Base-by-base conservation (phyloP, 2,113 vertebrate species). In the Hippolais icterina region DNA sequence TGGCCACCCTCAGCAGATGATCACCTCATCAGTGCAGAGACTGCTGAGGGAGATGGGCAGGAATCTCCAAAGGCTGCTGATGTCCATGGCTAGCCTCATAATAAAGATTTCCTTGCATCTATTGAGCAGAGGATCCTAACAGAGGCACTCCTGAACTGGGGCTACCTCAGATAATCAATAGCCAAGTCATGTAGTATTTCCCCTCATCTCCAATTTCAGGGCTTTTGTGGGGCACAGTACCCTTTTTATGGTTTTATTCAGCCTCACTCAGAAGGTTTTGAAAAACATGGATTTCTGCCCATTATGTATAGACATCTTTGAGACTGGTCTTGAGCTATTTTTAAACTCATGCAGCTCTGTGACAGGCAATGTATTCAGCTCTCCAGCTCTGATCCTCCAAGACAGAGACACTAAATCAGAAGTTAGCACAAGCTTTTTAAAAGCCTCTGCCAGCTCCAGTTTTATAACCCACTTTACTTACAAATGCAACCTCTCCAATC, bases 401-500 rank as follows among this genome's bases (percentile, higher is more conserved):
- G 86, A 92, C 93, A 83, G 83, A 93, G 69, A 70, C 80, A 89
- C 54, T 93, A 96, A 94, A 95, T 89, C 94, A 96, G 86, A 97
- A 93, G 86, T 84, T 94, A 96, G 80, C 69, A 86, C 76, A 87
- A 77, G 83, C 69, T 93, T 92, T 93, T 92, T 89, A 94, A 96
- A 93, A 92, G 76, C 37, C 80, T 95, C 80, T 86, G 86, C 81
- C 94, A 96, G 79, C 64, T 93, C 44, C 72, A 88, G 82, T 95
- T 97, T 97, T 95, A 96, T 94, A 96, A 96, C 83, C 86, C 94
- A 96, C 96, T 96, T 94, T 92, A 90, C 86, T 97, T 89, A 92
- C 80, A 94, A 96, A 96, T 75, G 83, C 83, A 94, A 94, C 80
- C 89, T 96, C 94, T 96, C 80, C 92, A 97, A 96, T 95, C 96